phyloP scores from a whole-genome alignment of 2,113 vertebrate species.

The Oplegnathus fasciatus region DNA sequence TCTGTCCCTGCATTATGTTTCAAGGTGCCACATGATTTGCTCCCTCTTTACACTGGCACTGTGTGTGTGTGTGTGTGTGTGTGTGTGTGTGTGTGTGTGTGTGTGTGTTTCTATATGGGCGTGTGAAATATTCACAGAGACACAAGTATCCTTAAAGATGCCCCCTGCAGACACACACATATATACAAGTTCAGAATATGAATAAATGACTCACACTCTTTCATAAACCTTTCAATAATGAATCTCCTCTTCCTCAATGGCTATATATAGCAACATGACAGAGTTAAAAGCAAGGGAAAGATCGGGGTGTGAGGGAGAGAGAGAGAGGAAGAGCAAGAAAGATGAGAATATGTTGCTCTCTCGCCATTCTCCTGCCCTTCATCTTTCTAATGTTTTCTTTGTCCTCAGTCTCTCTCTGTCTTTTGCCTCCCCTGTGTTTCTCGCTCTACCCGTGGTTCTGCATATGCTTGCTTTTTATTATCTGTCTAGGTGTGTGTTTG shows the following conservation, averaged over 20 bases:
- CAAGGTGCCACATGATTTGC: conserved; percentile 2
- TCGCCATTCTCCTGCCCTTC: conserved; percentile 12
- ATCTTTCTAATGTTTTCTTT: conserved; percentile 40
- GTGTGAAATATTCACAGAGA: neutral
- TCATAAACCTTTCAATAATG: conserved; percentile 76
- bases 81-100: neutral
- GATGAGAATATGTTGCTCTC: conserved; percentile 12
- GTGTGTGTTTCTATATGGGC: neutral
- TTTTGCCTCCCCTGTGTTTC: conserved; percentile 1
- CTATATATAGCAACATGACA: conserved; percentile 69
- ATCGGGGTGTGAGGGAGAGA: neutral
- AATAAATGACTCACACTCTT: conserved; percentile 60
- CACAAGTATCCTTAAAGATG: neutral
- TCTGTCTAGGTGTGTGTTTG: conserved; percentile 5
- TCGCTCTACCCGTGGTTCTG: conserved; percentile 11
- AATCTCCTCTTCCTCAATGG: conserved; percentile 64
- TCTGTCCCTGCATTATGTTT: conserved; percentile 16
- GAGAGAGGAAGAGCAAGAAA: neutral
- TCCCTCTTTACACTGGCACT: neutral
- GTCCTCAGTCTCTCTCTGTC: neutral
- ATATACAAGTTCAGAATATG: conserved; percentile 22
- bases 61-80: conserved; percentile 24
- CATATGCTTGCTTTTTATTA: conserved; percentile 37
- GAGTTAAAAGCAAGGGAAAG: conserved; percentile 58
- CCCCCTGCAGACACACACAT: neutral